Percentiles rank a stretch among this genome's conserved stretches.
These are phyloP conservation scores for Lynx canadensis DNA, from an alignment of 2,113 vertebrate genomes.

Conservation along the genomic window DNA sequence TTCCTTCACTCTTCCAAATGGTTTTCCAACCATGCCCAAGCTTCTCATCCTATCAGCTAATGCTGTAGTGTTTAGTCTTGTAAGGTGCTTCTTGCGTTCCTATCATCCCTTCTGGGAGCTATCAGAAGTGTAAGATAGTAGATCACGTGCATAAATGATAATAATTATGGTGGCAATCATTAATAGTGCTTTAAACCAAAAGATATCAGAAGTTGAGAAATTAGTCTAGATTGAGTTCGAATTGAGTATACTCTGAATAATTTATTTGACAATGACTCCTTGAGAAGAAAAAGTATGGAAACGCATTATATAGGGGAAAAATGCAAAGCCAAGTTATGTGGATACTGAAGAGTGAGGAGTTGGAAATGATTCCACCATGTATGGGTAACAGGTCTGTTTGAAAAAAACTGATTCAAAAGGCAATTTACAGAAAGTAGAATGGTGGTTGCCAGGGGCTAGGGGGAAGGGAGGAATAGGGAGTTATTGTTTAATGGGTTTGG, in stretches of 20 bases:
- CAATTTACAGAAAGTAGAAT: neutral
- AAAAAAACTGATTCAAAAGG: constrained; percentile 18
- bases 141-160: neutral
- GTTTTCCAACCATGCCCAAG: neutral
- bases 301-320: neutral
- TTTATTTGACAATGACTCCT: neutral
- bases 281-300: neutral
- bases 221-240: neutral
- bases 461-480: neutral
- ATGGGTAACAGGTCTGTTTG: neutral
- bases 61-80: neutral
- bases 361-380: constrained; percentile 10
- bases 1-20: constrained; percentile 2
- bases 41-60: neutral
- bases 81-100: neutral
- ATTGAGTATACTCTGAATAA: constrained; percentile 1
- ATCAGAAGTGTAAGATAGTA: neutral
- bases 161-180: neutral
- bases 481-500: neutral
- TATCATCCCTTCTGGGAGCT: neutral
- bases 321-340: neutral
- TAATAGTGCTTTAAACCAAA: neutral
- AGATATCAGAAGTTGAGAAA: constrained; percentile 25
- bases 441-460: neutral
- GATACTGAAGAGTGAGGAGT: neutral